Evolutionary conservation across 1,140 invertebrate genomes (phyloP), one percentile per base, ranked within the genome.

Genomic region (Acyrthosiphon pisum): DNA sequence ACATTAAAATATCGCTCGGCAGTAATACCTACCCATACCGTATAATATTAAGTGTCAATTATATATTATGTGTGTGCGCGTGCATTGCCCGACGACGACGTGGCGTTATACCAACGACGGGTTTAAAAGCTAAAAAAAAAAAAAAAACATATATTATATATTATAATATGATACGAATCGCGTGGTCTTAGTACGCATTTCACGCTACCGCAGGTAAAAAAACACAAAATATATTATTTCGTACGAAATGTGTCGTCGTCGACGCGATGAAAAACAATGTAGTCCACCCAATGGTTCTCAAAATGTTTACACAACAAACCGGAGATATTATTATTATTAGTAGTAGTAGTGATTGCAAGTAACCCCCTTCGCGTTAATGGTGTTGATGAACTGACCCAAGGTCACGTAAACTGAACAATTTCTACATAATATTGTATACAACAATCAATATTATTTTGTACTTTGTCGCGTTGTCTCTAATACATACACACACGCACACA

Each of bases 361-460:
- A 88, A 50, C 48, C 86, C 48, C 86, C 86, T 88, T 88, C n/a
- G 48, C n/a, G 48, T 88, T n/a, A 50, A 46, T 46, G 44, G 86
- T 88, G 86, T 88, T 88, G 53, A 88, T 88, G 86, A 88, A 88
- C 86, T 35, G 50, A 53, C 86, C 46, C 86, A 88, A 88, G 86
- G 86, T 88, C 46, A n/a, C 41, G 84, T 48, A n/a, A 18, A 84
- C 41, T n/a, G 44, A 48, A 48, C 18, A 87, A 30, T 44, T n/a
- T 48, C 26, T 87, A 87, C 44, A 86, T 41, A 86, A n/a, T 48
- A 18, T 87, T 48, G n/a, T n/a, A n/a, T n/a, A n/a, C 26, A 48
- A 48, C 84, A 48, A 87, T 87, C 44, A 87, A 87, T 87, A 48
- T 46, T 7, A 46, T n/a, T 87, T 48, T 46, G 26, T 46, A 3